Conservation (phyloP, 2,888 invertebrate species). For the Phengaris arion region DNA sequence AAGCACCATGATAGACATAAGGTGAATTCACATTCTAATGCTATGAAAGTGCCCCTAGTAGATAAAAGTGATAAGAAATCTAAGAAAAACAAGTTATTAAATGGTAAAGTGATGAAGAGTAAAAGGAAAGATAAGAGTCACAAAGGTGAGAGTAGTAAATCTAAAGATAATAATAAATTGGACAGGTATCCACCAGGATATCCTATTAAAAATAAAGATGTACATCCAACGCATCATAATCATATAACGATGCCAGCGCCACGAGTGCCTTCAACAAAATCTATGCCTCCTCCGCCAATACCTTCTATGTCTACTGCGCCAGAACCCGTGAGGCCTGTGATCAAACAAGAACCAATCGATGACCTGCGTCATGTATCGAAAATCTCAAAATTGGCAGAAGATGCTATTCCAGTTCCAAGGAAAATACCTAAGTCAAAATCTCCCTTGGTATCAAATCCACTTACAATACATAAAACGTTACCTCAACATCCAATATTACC, state of each 20-base stretch:
- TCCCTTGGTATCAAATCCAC: conserved; percentile 65
- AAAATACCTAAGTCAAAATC: conserved; percentile 75
- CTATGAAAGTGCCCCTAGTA: conserved; percentile 62
- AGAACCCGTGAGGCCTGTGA: conserved; percentile 56
- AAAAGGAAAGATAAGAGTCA: conserved; percentile 77
- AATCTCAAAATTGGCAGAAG: conserved; percentile 52
- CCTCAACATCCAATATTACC: conserved; percentile 56
- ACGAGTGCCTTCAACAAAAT: conserved; percentile 49
- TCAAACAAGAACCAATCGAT: conserved; percentile 67
- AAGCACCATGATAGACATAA: conserved; percentile 75
- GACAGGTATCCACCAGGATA: conserved; percentile 69
- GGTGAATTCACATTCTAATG: conserved; percentile 72
- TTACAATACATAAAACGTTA: conserved; percentile 58
- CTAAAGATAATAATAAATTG: conserved; percentile 73
- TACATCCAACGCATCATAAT: conserved; percentile 67
- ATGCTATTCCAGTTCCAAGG: conserved; percentile 71
- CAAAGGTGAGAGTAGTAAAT: conserved; percentile 75
- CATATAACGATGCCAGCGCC: conserved; percentile 67
- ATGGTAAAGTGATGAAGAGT: conserved; percentile 77
- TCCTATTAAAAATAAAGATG: conserved; percentile 64
- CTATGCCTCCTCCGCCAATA: conserved; percentile 49
- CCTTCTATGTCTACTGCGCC: conserved; percentile 46
- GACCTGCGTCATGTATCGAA: conserved; percentile 45
- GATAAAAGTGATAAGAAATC: conserved; percentile 75
- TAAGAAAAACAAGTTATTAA: conserved; percentile 74